Base-by-base conservation (phyloP, 2,113 vertebrate species). In the Crotophaga sulcirostris region DNA sequence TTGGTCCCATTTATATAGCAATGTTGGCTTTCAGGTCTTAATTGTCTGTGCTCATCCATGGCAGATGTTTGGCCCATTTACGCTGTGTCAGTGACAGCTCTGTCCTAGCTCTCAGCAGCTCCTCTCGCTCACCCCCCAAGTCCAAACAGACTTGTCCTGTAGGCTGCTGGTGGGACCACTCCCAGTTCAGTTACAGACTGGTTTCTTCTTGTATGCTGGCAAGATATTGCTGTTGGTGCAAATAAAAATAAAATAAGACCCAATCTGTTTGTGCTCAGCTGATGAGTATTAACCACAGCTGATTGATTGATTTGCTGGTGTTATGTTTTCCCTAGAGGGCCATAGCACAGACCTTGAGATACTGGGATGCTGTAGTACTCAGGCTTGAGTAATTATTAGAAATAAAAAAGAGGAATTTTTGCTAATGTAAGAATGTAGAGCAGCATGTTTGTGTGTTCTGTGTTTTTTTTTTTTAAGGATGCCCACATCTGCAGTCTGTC, bases 1-100 rank as follows among this genome's bases (percentile, higher is more conserved):
- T 79, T 0, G 0, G 29, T 38, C 23, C 38, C 1, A 0, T 82
- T 60, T 45, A 49, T 13, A 0, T 54, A 51, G 44, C 54, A 73
- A 31, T 11, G 16, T 16, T 49, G 51, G 54, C 40, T 80, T 77
- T 54, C 28, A 33, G 38, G 31, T 49, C 52, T 45, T n/a, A 16
- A 21, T 19, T 51, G 16, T 34, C 26, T 19, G 7, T 0, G 4
- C 28, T 11, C 9, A 13, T 70, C 45, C 40, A 15, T 2, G 11
- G 14, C 38, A 40, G 66, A 26, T 6, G 3, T 19, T 67, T 21
- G 33, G 7, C 9, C n/a, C 9, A 1, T 67, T 20, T 18, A 3
- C 1, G 7, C 54, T 45, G 26, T 69, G 89, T 40, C 0, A 0
- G 31, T 38, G 59, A 38, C 44, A 77, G 49, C 8, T 72, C 54